phyloP scores from a whole-genome alignment of 2,888 invertebrate genomes.

The Lepidocyrtinus sp. region DNA sequence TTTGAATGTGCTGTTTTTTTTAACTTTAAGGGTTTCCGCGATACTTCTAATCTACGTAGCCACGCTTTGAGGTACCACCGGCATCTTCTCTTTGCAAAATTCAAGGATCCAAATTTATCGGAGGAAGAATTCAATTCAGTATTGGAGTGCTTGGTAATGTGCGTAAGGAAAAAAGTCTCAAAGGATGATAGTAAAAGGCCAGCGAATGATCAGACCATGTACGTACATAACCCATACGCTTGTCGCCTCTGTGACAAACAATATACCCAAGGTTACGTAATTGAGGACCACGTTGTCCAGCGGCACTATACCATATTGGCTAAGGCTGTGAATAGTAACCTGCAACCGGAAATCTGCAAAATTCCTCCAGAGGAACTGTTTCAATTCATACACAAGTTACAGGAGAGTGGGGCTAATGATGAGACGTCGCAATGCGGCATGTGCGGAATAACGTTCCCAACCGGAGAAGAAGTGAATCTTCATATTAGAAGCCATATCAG shows the following conservation, averaged over 20 bases:
- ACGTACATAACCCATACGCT: no score
- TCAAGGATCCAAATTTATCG: neutral
- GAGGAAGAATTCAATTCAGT: slow-evolving; percentile 9
- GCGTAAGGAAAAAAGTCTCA: no score
- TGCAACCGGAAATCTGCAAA: slow-evolving; percentile 11
- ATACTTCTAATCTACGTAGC: slow-evolving; percentile 24
- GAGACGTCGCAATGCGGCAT: slow-evolving; percentile 16
- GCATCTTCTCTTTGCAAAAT: slow-evolving; percentile 16
- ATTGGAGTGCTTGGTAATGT: no score
- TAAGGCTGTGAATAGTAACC: neutral
- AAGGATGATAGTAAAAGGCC: no score
- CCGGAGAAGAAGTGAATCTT: slow-evolving; percentile 18
- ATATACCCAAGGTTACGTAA: slow-evolving; percentile 27
- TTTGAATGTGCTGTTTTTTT: no score
- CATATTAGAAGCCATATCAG: slow-evolving; percentile 24
- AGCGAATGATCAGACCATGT: no score
- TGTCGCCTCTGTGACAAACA: slow-evolving; percentile 20
- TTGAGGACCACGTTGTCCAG: slow-evolving; percentile 31
- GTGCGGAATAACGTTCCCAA: slow-evolving; percentile 8
- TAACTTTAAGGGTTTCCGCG: slow-evolving; percentile 20
- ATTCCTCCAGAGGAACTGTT: neutral
- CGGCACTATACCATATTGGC: slow-evolving; percentile 28
- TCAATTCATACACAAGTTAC: slow-evolving; percentile 1
- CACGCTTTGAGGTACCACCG: slow-evolving; percentile 22
- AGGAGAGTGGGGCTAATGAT: slow-evolving; percentile 10